A percentile compares a stretch with the other conserved stretches of the same genome.
Conservation (phyloP, 2,113 vertebrate genomes). For the Petrocephalus microphthalmus region DNA sequence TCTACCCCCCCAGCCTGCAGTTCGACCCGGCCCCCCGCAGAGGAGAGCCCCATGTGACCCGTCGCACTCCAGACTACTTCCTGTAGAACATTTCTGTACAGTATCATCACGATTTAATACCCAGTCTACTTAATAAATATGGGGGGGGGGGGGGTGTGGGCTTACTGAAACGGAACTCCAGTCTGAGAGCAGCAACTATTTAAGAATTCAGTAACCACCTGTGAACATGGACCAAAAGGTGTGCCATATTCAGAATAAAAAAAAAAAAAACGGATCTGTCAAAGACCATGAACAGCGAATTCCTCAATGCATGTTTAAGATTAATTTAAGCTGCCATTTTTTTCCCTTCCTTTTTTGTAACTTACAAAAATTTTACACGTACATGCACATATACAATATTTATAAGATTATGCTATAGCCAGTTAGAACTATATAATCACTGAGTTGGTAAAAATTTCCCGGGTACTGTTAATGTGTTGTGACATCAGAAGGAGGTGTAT, state of each 20-base stretch:
- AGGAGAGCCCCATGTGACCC: conserved; percentile 97
- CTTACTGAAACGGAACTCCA: conserved; percentile 67
- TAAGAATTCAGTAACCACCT: conserved; percentile 71
- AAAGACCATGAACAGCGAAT: conserved; percentile 66
- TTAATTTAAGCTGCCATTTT: conserved; percentile 55
- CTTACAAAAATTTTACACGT: background rate
- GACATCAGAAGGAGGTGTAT: background rate
- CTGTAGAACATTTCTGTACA: conserved; percentile 85
- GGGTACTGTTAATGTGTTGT: background rate
- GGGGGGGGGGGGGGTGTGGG: conserved; percentile 25
- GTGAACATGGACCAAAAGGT: conserved; percentile 85
- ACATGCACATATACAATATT: conserved; percentile 8
- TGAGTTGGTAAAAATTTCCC: background rate
- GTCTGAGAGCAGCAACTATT: conserved; percentile 70
- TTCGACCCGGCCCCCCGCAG: conserved; percentile 93
- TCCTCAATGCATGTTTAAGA: conserved; percentile 62
- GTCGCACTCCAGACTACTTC: conserved; percentile 97
- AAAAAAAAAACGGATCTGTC: conserved; percentile 63
- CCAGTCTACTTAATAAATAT: conserved; percentile 61
- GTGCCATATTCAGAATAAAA: conserved; percentile 72
- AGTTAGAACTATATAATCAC: background rate
- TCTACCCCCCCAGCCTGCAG: conserved; percentile 76
- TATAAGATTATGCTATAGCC: conserved; percentile 7
- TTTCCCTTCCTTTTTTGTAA: conserved; percentile 34
- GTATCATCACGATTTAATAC: conserved; percentile 72